Percentiles rank a stretch among this genome's conserved stretches.
Conservation (phyloP, 1,140 invertebrate species). For the Gryon sp. region DNA sequence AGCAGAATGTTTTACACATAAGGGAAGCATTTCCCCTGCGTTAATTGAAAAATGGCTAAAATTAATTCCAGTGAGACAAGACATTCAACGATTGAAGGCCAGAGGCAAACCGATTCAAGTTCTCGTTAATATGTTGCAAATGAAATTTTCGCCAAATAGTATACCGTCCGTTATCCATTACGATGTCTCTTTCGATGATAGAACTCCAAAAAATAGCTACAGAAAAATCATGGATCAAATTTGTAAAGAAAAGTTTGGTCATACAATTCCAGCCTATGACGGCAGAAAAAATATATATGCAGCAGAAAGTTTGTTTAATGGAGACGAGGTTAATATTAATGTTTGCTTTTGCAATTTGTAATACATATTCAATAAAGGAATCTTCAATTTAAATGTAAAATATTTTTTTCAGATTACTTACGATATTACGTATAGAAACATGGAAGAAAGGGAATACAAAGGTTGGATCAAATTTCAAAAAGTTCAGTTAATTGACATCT, state of each 20-base stretch:
- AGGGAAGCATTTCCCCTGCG: slow-evolving; percentile 10
- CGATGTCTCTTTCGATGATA: slow-evolving; percentile 79
- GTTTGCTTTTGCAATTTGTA: not conserved
- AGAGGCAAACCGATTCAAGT: slow-evolving; percentile 76
- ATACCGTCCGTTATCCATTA: slow-evolving; percentile 77
- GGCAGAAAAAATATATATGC: slow-evolving; percentile 85
- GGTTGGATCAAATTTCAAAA: slow-evolving; percentile 82
- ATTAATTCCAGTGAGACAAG: slow-evolving; percentile 38
- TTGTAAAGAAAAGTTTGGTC: slow-evolving; percentile 62
- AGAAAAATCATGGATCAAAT: slow-evolving; percentile 72
- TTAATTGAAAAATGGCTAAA: not conserved
- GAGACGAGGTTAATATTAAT: slow-evolving; percentile 25
- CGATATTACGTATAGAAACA: not conserved
- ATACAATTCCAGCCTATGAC: slow-evolving; percentile 84
- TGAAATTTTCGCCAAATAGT: slow-evolving; percentile 78
- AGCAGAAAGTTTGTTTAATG: slow-evolving; percentile 64
- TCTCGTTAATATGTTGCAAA: slow-evolving; percentile 81
- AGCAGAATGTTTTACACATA: not conserved
- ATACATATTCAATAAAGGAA: not conserved
- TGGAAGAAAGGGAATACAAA: slow-evolving; percentile 6
- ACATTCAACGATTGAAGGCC: slow-evolving; percentile 70
- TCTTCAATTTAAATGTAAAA: not conserved
- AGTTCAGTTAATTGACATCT: slow-evolving; percentile 80
- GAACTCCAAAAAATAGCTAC: slow-evolving; percentile 78
- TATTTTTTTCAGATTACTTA: not conserved